Evolutionary conservation across 2,113 vertebrate species (phyloP).

Genomic region (Elgaria multicarinata): DNA sequence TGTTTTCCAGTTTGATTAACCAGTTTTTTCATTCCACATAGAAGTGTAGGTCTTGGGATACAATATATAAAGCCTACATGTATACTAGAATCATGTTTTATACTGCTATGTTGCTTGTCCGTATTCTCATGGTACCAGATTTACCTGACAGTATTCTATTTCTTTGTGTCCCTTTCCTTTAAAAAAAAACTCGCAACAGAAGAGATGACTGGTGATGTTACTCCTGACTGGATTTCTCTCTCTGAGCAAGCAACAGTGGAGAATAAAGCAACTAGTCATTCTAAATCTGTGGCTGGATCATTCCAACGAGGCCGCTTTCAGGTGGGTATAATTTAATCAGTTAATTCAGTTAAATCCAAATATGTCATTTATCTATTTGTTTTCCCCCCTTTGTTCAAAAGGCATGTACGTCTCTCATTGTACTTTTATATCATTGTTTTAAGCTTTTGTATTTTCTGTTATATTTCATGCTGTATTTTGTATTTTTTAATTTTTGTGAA

Average conservation of each 20-base stretch:
- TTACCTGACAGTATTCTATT: background rate
- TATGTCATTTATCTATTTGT: background rate
- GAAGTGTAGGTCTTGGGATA: constrained; percentile 55
- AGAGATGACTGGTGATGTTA: constrained; percentile 52
- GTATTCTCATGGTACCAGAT: background rate
- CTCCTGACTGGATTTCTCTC: constrained; percentile 53
- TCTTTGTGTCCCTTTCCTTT: background rate
- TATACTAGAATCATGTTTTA: constrained; percentile 7
- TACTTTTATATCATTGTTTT: too few species aligned
- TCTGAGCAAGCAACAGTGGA: constrained; percentile 56
- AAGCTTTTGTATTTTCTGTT: too few species aligned
- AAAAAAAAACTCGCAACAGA: constrained; percentile 53
- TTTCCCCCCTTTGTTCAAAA: background rate
- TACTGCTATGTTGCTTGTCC: background rate
- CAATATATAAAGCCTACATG: constrained; percentile 15
- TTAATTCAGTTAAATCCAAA: background rate
- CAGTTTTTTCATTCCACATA: constrained; percentile 69
- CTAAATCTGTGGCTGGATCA: constrained; percentile 55
- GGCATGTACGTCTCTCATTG: too few species aligned
- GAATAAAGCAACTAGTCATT: constrained; percentile 56
- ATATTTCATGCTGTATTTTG: too few species aligned
- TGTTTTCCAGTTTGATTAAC: constrained; percentile 66
- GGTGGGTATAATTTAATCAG: constrained; percentile 54
- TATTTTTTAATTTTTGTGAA: too few species aligned
- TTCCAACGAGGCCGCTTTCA: constrained; percentile 76